phyloP scores from a whole-genome alignment of 2,888 invertebrate species.

The Drosophila greeni region DNA sequence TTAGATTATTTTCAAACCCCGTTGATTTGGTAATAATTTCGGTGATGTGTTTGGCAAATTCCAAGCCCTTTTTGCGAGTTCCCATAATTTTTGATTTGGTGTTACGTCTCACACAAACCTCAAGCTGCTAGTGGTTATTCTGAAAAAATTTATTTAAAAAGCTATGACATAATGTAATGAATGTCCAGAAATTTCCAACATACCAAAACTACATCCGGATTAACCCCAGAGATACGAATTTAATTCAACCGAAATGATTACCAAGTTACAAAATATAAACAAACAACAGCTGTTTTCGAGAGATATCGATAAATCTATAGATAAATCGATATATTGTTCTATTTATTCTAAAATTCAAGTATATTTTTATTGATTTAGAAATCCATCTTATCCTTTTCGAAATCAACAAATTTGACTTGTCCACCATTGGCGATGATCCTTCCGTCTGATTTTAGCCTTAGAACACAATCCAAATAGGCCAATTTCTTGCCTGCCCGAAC shows the following conservation, averaged over 20 bases:
- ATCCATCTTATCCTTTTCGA: conserved; percentile 30
- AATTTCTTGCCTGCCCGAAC: conserved; percentile 87
- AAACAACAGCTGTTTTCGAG: no score
- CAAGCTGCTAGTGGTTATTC: not conserved
- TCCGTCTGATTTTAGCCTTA: conserved; percentile 87
- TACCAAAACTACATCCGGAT: not conserved
- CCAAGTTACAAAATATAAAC: no score
- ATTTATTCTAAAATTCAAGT: conserved; percentile 5
- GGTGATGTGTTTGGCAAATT: conserved; percentile 78
- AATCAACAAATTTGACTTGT: conserved; percentile 87
- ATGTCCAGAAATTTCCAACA: not conserved
- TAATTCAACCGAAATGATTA: no score
- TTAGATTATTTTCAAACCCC: conserved; percentile 79
- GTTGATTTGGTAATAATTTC: conserved; percentile 76
- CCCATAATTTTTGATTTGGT: conserved; percentile 48
- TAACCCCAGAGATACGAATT: not conserved
- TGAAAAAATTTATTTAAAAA: not conserved
- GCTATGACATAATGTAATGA: not conserved
- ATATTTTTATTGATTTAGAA: not conserved
- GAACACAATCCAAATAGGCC: conserved; percentile 89
- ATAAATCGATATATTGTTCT: conserved; percentile 3
- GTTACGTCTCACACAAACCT: not conserved
- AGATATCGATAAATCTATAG: not conserved
- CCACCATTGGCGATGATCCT: conserved; percentile 88
- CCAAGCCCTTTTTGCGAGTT: conserved; percentile 75